Percentiles rank a stretch among this genome's conserved stretches.
Conservation (phyloP, 2,797 vertebrate genomes). For the Nothura maculosa region DNA sequence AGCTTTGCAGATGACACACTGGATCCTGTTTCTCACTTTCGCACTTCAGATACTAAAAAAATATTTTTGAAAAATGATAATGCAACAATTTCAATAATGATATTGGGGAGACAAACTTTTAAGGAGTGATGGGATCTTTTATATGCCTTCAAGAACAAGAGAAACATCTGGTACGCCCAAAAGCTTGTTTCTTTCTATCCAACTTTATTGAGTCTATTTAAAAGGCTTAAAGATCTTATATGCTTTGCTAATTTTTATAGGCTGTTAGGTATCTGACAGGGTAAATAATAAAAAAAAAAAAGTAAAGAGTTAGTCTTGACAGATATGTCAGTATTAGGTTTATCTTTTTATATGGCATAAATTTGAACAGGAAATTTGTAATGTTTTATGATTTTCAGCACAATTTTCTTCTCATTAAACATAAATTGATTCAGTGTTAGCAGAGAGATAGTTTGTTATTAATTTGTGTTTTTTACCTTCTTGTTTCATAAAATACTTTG, state of each 20-base stretch:
- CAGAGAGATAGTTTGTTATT: background rate
- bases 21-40: slow-evolving; percentile 29
- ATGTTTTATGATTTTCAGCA: background rate
- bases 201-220: background rate
- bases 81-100: background rate
- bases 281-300: slow-evolving; percentile 65
- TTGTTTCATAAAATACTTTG: background rate
- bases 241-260: slow-evolving; percentile 29
- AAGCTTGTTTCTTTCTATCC: background rate
- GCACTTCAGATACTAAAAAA: background rate
- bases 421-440: slow-evolving; percentile 27
- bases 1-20: background rate
- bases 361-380: slow-evolving; percentile 37
- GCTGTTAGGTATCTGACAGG: slow-evolving; percentile 17
- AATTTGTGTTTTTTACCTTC: background rate
- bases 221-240: slow-evolving; percentile 6
- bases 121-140: background rate
- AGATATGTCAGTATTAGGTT: slow-evolving; percentile 39
- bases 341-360: slow-evolving; percentile 51
- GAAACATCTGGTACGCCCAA: background rate
- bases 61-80: background rate
- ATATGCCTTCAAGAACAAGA: background rate
- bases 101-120: background rate
- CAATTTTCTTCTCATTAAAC: slow-evolving; percentile 2
- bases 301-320: slow-evolving; percentile 62